Conservation (phyloP, 2,888 invertebrate genomes). For the Cephus sareptanus region DNA sequence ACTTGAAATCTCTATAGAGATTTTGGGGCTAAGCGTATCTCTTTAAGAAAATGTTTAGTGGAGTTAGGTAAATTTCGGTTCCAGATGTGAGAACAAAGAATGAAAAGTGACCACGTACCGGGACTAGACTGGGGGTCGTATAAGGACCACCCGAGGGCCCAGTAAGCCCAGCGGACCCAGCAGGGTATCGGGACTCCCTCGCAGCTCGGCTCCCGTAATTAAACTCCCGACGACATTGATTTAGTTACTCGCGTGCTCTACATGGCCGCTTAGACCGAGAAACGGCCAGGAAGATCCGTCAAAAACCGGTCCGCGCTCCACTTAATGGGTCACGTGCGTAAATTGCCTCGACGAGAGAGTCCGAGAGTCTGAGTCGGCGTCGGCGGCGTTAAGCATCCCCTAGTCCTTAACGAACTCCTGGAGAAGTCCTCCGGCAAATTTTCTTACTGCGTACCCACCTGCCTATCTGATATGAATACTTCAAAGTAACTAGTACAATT, state of each 20-base stretch:
- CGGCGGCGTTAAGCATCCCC: not conserved
- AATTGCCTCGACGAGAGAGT: not conserved
- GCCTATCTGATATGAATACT: not conserved
- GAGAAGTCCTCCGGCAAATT: not conserved
- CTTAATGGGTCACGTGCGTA: conserved; percentile 11
- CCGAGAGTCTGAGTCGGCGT: not conserved
- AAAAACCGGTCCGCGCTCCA: conserved; percentile 6
- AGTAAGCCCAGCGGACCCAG: conserved; percentile 34
- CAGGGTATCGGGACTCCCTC: conserved; percentile 32
- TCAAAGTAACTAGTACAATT: not conserved
- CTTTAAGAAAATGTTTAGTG: not conserved
- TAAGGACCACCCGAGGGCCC: conserved; percentile 53
- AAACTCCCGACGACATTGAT: conserved; percentile 59
- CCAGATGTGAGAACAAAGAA: conserved; percentile 2
- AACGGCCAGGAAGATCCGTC: conserved; percentile 5
- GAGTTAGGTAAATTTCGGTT: not conserved
- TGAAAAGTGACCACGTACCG: conserved; percentile 3
- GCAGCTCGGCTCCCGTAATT: conserved; percentile 46
- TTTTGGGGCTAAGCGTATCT: not conserved
- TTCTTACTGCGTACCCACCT: not conserved
- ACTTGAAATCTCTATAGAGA: not conserved
- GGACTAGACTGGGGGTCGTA: not conserved
- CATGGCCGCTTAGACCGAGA: conserved; percentile 29
- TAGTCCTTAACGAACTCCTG: not conserved
- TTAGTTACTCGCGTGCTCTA: conserved; percentile 52